Conservation (phyloP, 1,140 invertebrate genomes). For the Olivierus martensii region DNA sequence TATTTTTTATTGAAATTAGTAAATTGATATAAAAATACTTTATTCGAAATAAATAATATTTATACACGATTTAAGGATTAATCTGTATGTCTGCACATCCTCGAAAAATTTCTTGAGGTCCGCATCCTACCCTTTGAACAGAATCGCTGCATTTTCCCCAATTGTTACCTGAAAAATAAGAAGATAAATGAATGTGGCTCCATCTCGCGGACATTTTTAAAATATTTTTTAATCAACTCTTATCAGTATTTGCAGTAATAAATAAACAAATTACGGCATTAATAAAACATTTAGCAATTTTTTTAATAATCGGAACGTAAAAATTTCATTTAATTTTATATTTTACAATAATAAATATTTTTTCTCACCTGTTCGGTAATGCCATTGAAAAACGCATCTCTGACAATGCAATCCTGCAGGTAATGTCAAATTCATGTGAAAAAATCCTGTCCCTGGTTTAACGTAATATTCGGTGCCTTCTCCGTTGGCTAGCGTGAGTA, state of each 20-base stretch:
- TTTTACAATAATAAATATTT: neutral
- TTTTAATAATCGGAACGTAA: no score
- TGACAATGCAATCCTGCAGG: slow-evolving; percentile 50
- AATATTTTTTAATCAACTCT: neutral
- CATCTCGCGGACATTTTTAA: neutral
- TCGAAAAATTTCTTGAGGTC: slow-evolving; percentile 19
- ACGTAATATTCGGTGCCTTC: slow-evolving; percentile 26
- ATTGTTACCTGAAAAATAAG: slow-evolving; percentile 16
- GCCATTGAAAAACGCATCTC: slow-evolving; percentile 52
- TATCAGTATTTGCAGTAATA: neutral
- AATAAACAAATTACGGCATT: neutral
- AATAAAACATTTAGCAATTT: neutral
- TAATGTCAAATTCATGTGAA: slow-evolving; percentile 53
- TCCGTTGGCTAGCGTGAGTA: slow-evolving; percentile 43
- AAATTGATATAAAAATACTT: no score
- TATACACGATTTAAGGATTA: no score
- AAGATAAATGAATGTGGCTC: neutral
- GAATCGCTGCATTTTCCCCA: slow-evolving; percentile 19
- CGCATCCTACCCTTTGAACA: slow-evolving; percentile 15
- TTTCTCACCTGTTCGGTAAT: slow-evolving; percentile 35
- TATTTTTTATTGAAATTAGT: no score
- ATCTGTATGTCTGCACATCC: slow-evolving; percentile 16
- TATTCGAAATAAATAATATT: no score
- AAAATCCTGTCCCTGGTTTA: slow-evolving; percentile 36
- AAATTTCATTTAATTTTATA: neutral